phyloP scores from a whole-genome alignment of 30 jellyfish, hydroid and myxozoan genomes.

The Cassiopea andromeda region DNA sequence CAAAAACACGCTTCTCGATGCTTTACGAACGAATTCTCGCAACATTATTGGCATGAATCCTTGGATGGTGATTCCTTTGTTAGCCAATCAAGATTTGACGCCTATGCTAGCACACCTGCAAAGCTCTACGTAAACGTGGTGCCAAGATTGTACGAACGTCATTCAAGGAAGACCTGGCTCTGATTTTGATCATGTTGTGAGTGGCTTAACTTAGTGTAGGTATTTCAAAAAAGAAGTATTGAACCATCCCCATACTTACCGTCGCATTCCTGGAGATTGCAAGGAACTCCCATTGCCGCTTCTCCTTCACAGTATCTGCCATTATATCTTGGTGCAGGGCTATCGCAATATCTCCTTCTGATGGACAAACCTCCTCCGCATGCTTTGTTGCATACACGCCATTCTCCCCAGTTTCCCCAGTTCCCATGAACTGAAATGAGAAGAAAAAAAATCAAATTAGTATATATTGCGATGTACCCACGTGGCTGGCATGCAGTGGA shows the following conservation, averaged over 20 bases:
- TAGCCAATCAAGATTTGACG: too few species aligned
- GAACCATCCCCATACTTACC: slow-evolving; percentile 8
- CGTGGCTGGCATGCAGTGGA: too few species aligned
- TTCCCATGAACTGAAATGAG: slow-evolving; percentile 61
- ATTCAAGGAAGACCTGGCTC: too few species aligned
- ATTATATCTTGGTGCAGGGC: slow-evolving; percentile 66
- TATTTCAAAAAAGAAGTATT: background rate
- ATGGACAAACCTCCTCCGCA: slow-evolving; percentile 74
- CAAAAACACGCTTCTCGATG: too few species aligned
- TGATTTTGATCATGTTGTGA: too few species aligned
- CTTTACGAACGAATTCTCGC: too few species aligned
- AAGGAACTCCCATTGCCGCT: slow-evolving; percentile 14
- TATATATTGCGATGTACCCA: too few species aligned
- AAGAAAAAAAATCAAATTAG: background rate
- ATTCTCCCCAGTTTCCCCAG: slow-evolving; percentile 69
- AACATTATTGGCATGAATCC: too few species aligned
- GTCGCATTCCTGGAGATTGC: slow-evolving; percentile 55
- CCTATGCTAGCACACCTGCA: too few species aligned
- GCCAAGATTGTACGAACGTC: too few species aligned
- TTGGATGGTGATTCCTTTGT: too few species aligned
- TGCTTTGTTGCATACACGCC: slow-evolving; percentile 73
- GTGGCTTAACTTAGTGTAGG: background rate
- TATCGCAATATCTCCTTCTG: slow-evolving; percentile 67
- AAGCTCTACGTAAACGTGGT: too few species aligned
- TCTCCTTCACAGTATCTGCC: slow-evolving; percentile 67